Conservation (phyloP, 2,113 vertebrate species). For the Irena cyanogastra region DNA sequence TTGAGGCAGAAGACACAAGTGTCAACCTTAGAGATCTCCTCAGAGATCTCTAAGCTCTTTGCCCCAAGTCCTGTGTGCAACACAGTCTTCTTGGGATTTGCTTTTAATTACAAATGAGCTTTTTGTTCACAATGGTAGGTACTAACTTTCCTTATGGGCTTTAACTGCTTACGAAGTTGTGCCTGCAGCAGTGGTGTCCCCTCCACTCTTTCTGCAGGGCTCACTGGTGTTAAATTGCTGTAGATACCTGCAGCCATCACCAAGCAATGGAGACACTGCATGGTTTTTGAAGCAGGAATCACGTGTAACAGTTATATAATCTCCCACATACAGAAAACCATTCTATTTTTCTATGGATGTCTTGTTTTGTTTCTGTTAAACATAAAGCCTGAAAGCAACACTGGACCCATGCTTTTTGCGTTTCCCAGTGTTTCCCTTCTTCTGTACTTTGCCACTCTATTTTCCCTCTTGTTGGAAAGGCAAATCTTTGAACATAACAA, state of each 20-base stretch:
- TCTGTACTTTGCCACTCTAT: neutral
- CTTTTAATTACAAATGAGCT: neutral
- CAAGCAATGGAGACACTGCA: neutral
- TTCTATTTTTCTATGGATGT: neutral
- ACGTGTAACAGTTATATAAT: neutral
- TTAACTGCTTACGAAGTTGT: neutral
- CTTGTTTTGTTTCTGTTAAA: neutral
- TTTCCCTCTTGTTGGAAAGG: neutral
- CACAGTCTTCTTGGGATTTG: neutral
- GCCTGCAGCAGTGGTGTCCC: neutral
- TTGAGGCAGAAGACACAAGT: neutral
- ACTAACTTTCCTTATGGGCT: neutral
- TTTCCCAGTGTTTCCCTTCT: neutral
- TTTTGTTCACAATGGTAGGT: neutral
- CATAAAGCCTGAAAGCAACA: neutral
- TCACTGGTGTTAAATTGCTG: neutral
- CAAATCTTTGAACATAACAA: neutral
- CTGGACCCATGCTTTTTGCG: neutral
- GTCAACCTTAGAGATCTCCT: neutral
- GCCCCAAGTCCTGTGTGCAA: neutral
- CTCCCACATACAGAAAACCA: neutral
- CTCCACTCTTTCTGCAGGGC: neutral
- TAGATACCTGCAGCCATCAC: neutral
- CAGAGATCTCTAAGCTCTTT: too few species aligned
- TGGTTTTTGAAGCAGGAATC: neutral